Percentiles rank a stretch among this genome's conserved stretches.
These are phyloP conservation scores for Epinephelus moara DNA, from an alignment of 2,113 vertebrate species.

Conservation along the genomic window DNA sequence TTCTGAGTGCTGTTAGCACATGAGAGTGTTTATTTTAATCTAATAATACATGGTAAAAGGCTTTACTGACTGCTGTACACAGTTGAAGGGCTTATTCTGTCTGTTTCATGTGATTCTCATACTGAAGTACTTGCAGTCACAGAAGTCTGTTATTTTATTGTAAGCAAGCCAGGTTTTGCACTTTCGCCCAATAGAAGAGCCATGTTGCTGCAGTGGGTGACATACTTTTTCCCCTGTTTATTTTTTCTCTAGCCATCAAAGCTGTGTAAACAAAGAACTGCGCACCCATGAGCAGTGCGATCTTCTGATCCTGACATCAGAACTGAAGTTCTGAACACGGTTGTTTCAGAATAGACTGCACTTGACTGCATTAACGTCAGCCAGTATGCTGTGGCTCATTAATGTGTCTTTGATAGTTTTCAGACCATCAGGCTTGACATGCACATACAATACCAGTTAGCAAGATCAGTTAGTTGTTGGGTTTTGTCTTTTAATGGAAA, in stretches of 20 bases:
- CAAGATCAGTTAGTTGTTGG: too few relatives aligned
- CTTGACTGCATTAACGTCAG: too few relatives aligned
- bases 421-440: too few relatives aligned
- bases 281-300: not conserved
- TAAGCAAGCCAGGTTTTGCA: not conserved
- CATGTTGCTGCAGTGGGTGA: not conserved
- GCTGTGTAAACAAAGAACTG: not conserved
- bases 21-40: slow-evolving; percentile 17
- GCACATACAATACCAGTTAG: too few relatives aligned
- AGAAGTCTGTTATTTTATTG: not conserved
- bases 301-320: not conserved
- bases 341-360: too few relatives aligned
- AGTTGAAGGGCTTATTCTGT: slow-evolving; percentile 7
- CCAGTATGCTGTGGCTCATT: too few relatives aligned
- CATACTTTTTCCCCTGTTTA: not conserved
- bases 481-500: too few relatives aligned
- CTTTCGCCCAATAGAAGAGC: not conserved
- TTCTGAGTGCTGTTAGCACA: not conserved
- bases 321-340: too few relatives aligned
- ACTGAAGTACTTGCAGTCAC: not conserved
- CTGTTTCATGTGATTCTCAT: slow-evolving; percentile 14
- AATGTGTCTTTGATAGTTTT: too few relatives aligned
- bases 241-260: not conserved
- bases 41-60: slow-evolving; percentile 15
- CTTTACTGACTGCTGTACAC: not conserved